These are phyloP conservation scores for Procavia capensis DNA, from an alignment of 2,113 vertebrate genomes.

Conservation along the genomic window DNA sequence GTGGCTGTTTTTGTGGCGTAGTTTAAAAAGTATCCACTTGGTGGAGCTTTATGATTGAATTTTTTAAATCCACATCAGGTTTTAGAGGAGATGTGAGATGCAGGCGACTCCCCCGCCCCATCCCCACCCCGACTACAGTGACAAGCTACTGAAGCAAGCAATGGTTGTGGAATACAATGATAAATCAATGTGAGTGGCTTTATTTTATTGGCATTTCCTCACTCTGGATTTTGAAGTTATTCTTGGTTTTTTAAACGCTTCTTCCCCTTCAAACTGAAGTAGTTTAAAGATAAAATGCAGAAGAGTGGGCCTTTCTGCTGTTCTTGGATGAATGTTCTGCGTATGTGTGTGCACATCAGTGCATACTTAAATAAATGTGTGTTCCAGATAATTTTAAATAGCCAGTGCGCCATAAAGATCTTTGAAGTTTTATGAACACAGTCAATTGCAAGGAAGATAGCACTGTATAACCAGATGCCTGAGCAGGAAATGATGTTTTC, in stretches of 20 bases:
- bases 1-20: slow-evolving; percentile 74
- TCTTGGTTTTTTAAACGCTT: slow-evolving; percentile 66
- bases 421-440: slow-evolving; percentile 38
- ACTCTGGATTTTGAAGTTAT: slow-evolving; percentile 64
- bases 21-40: slow-evolving; percentile 87
- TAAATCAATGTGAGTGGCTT: slow-evolving; percentile 62
- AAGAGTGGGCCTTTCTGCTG: background rate
- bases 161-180: slow-evolving; percentile 64
- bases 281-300: slow-evolving; percentile 58
- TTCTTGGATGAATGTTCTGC: background rate
- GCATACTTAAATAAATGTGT: slow-evolving; percentile 1
- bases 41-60: slow-evolving; percentile 90
- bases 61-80: slow-evolving; percentile 80
- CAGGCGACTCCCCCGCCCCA: background rate
- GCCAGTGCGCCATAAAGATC: background rate
- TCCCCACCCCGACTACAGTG: background rate
- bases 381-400: slow-evolving; percentile 13
- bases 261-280: slow-evolving; percentile 33
- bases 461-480: background rate
- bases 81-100: slow-evolving; percentile 48
- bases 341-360: background rate
- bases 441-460: background rate
- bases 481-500: background rate
- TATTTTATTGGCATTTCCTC: slow-evolving; percentile 70
- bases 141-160: slow-evolving; percentile 63